Base-by-base conservation (phyloP, 2,888 invertebrate genomes). In the Ferdinandea cuprea region DNA sequence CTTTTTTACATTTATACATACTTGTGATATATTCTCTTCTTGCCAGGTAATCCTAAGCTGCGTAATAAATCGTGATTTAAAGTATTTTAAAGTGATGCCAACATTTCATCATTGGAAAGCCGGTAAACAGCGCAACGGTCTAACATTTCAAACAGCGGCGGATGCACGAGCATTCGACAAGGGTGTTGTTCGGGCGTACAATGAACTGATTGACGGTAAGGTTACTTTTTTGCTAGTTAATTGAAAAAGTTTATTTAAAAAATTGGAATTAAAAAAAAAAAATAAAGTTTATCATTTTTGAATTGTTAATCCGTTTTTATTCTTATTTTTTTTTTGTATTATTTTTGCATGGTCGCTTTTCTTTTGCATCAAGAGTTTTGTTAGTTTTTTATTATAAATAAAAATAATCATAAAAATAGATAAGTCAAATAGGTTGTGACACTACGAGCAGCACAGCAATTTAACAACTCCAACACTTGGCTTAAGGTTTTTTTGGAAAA, bases 81-180 rank as follows among this genome's bases (percentile, higher is more conserved):
- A 97, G 91, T 98, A 98, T 93, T 97, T 97, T 92, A 97, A 97
- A 93, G 98, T 98, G 88, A 98, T 98, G 96, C 98, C 99, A 32
- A 98, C 98, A 50, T 99, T 99, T 93, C 98, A 98, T 92, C 98
- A 98, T 92, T 99, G 98, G 98, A 95, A 95, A 89, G 97, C 97
- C 17, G 98, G 97, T 74, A 97, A 98, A 92, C 97, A 97, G 92
- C 95, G 96, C 86, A 98, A 97, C 92, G 99, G 98, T 58, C 93
- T 99, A 87, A 98, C 98, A 63, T 99, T 99, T 93, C 97, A 97
- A 91, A 97, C 98, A 63, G 97, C 97, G 37, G 97, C 98, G 7
- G 97, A 98, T 92, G 98, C 98, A 35, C 92, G 97, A 85, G 97
- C 97, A 66, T 98, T 98, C 91, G 98, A 98, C 90, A 96, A 96